Evolutionary conservation across 2,888 invertebrate genomes (phyloP).

Genomic region (Eristalis intricaria): DNA sequence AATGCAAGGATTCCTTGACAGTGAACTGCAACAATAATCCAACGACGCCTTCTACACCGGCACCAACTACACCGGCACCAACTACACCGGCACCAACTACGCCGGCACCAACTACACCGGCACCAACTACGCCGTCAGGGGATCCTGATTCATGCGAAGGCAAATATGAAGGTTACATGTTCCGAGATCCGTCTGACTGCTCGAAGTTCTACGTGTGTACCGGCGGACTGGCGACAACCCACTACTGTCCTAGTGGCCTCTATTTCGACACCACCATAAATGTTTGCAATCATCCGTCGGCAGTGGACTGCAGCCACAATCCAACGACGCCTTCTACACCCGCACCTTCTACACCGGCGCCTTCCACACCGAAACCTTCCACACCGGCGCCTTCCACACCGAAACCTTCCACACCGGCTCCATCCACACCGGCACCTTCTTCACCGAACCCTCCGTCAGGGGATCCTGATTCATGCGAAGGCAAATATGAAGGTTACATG

Average conservation of each 20-base stretch:
- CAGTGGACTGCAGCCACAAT: too few relatives aligned
- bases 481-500: not conserved
- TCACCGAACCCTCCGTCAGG: not conserved
- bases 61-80: not conserved
- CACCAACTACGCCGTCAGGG: not conserved
- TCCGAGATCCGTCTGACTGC: constrained; percentile 6
- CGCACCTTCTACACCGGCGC: not conserved
- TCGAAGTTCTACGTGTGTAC: not conserved
- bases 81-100: not conserved
- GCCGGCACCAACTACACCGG: not conserved
- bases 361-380: not conserved
- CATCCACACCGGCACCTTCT: not conserved
- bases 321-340: not conserved
- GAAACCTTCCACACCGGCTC: not conserved
- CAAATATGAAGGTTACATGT: not conserved
- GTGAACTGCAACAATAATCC: not conserved
- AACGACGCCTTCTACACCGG: not conserved
- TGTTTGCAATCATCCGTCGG: not conserved
- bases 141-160: not conserved
- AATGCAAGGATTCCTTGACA: not conserved
- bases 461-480: not conserved
- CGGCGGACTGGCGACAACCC: not conserved
- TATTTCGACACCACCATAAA: not conserved
- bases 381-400: not conserved
- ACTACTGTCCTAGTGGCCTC: not conserved